Evolutionary conservation across 2,797 vertebrate species (phyloP), one percentile per base, ranked within the genome.

Genomic region (Luscinia megarhynchos): DNA sequence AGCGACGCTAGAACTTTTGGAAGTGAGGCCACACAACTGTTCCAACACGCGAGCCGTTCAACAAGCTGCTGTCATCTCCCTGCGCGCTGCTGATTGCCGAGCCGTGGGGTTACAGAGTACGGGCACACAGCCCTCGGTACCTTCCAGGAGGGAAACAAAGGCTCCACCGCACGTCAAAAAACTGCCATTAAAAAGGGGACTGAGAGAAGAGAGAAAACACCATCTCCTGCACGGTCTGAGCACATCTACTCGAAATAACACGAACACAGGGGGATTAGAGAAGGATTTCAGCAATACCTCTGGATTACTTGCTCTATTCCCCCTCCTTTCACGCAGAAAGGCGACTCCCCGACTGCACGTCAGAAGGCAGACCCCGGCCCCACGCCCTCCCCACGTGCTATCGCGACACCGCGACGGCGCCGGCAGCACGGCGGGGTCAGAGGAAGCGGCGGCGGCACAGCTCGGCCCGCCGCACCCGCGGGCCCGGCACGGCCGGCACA

Each of bases 1-100:
- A 83, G 87, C 1, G 3, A 68, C 36, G 2, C 32, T 70, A 22
- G 45, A 86, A 95, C 88, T 87, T 90, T 43, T 64, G 58, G 58
- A 62, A 94, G 78, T 1, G 38, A 80, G 84, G 68, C 72, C 84
- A 48, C 57, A 34, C 8, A 10, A 76, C 41, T 30, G 48, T 53
- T 88, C 59, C 19, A 50, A 51, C 1, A 4, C 7, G 63, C 3
- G 3, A 46, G 62, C 50, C 4, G 13, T 20, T 90, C 84, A 87
- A 79, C 59, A 45, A 84, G 73, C 51, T 34, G 59, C 89, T 84
- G 95, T 62, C 94, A 92, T 20, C 61, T 81, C 78, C 73, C 54
- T 10, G 4, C 7, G 4, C 0, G 2, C 48, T 36, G 30, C 54
- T 8, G 45, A 50, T 0, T 27, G 34, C 68, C 26, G 30, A 9